phyloP scores from a whole-genome alignment of 1,140 invertebrate species.

The Homarus americanus region DNA sequence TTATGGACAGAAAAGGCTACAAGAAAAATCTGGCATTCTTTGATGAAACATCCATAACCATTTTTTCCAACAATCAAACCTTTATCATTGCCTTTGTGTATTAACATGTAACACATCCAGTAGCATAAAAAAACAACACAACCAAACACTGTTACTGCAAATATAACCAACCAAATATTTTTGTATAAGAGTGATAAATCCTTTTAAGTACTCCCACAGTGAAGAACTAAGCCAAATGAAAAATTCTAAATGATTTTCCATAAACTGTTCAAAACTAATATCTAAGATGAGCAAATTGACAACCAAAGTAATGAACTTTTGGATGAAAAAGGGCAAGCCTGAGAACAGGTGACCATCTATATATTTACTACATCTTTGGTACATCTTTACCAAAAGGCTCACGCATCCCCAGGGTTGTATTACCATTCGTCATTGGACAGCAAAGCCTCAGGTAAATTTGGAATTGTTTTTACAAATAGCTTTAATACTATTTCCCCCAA shows the following conservation, averaged over 20 bases:
- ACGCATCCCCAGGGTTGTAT: neutral
- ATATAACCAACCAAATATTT: neutral
- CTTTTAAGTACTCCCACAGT: neutral
- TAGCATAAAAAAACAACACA: neutral
- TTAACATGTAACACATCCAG: neutral
- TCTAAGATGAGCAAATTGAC: neutral
- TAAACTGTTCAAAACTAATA: neutral
- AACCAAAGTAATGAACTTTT: neutral
- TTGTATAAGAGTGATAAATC: neutral
- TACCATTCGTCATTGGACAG: neutral
- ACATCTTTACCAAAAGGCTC: neutral
- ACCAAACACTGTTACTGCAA: neutral
- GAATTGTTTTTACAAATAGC: no score
- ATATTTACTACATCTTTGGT: neutral
- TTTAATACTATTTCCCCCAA: no score
- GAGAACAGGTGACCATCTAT: neutral
- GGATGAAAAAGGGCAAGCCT: constrained; percentile 1
- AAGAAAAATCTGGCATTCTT: neutral
- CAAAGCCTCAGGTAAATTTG: no score
- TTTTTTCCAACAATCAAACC: neutral
- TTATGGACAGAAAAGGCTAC: neutral
- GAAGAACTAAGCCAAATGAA: neutral
- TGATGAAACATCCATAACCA: neutral
- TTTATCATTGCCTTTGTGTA: neutral
- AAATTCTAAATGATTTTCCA: neutral